A percentile compares a stretch with the other conserved stretches of the same genome.
phyloP scores from a whole-genome alignment of 2,113 vertebrate genomes.

The Myodes glareolus region DNA sequence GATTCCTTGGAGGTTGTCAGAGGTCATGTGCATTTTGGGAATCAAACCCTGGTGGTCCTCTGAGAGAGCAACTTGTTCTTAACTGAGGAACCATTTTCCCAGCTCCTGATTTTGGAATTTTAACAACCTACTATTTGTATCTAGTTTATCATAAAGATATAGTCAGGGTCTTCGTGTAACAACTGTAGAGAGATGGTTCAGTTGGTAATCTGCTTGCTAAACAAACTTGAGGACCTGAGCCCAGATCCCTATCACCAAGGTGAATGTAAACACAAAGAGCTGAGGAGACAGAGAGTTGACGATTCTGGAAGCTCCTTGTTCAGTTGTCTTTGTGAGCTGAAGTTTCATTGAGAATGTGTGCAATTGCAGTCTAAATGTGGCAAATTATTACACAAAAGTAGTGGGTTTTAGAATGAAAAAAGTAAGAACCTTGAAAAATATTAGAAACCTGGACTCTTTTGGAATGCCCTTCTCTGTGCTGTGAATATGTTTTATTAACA shows the following conservation, averaged over 20 bases:
- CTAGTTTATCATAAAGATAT: background rate
- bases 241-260: background rate
- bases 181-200: background rate
- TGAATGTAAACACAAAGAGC: background rate
- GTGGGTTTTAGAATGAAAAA: conserved; percentile 38
- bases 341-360: background rate
- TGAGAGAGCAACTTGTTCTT: background rate
- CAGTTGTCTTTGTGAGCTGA: background rate
- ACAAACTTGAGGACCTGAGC: background rate
- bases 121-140: background rate
- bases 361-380: conserved; percentile 14
- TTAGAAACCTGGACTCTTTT: background rate
- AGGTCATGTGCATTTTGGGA: background rate
- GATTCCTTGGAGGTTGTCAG: background rate
- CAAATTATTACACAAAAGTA: conserved; percentile 50
- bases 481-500: no score
- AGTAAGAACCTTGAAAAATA: conserved; percentile 48
- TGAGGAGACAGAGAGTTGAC: no score
- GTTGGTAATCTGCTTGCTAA: background rate
- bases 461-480: no score
- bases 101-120: background rate
- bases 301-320: background rate
- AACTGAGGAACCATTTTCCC: background rate
- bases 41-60: background rate
- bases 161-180: background rate